These are phyloP conservation scores for Styela clava DNA, from an alignment of 23 tunicate genomes.

Conservation along the genomic window DNA sequence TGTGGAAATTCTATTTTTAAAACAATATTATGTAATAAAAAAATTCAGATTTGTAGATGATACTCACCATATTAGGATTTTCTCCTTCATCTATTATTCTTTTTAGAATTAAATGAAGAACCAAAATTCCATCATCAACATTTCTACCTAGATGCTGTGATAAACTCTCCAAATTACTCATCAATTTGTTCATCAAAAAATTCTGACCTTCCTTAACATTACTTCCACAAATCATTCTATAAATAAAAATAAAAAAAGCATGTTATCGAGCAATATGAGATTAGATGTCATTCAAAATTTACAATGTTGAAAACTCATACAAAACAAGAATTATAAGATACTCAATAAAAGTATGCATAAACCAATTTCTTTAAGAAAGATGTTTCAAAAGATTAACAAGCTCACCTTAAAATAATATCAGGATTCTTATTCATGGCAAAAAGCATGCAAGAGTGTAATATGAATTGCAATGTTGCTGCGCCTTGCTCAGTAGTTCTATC, in stretches of 20 bases:
- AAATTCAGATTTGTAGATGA: too few species aligned
- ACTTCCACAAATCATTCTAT: background rate
- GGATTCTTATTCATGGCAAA: background rate
- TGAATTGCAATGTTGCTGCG: background rate
- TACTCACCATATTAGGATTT: background rate
- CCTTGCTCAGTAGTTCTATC: background rate
- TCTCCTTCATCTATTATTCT: background rate
- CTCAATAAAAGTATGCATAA: too few species aligned
- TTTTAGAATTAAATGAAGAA: background rate
- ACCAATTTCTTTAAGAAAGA: too few species aligned
- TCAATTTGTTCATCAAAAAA: background rate
- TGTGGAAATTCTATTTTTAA: too few species aligned
- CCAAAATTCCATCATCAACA: background rate
- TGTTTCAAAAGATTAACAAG: too few species aligned
- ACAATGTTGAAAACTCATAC: too few species aligned
- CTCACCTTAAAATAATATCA: background rate
- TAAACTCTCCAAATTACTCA: background rate
- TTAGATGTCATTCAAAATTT: too few species aligned
- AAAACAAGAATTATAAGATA: too few species aligned
- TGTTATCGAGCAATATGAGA: too few species aligned
- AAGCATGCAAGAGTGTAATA: background rate
- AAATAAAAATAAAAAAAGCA: too few species aligned
- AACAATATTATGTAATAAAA: too few species aligned
- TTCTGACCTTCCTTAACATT: background rate
- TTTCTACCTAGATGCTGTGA: background rate